Evolutionary conservation across 2,888 invertebrate genomes (phyloP), one percentile per base, ranked within the genome.

Genomic region (Craniophora ligustri): DNA sequence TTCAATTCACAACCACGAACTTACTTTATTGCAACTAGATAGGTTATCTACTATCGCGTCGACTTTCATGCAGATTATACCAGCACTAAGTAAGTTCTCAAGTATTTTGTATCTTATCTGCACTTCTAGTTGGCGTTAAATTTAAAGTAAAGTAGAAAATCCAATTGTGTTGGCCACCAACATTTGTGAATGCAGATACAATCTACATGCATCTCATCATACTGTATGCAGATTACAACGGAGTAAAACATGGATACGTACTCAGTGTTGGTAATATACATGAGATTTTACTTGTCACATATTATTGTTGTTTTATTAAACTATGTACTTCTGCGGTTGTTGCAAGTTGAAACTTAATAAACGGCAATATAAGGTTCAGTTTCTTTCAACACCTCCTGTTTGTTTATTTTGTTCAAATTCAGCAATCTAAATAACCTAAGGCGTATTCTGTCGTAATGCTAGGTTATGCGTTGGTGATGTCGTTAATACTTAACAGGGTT

Each of bases 21-120:
- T 13, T 32, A 42, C 32, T 42, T 23, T 32, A 42, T 32, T 42
- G 19, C 21, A 32, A 14, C 5, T 41, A 26, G 35, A 40, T 15
- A 21, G 5, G 21, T 32, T 48, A 45, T 50, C 41, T 42, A n/a
- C 8, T 30, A 49, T 46, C 38, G 32, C 14, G 26, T 58, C 34
- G 26, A 41, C 8, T 35, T 40, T 44, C 36, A 14, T 30, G 14
- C 35, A 40, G 26, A 40, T 48, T 65, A 45, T 49, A 30, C 5
- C 10, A 28, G 11, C 18, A 19, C 36, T 30, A 45, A 57, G 40
- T 41, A 41, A 66, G 38, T 36, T 14, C 32, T 45, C 10, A 65
- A 59, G 35, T 57, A 42, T 46, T 41, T 13, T 2, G 13, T 44
- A 59, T 36, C 45, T 39, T 59, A 59, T 42, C 41, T n/a, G n/a